A percentile compares a stretch with the other conserved stretches of the same genome.
Conservation (phyloP, 92 coral and sea anemone genomes). For the Umimayanthus kanabou region DNA sequence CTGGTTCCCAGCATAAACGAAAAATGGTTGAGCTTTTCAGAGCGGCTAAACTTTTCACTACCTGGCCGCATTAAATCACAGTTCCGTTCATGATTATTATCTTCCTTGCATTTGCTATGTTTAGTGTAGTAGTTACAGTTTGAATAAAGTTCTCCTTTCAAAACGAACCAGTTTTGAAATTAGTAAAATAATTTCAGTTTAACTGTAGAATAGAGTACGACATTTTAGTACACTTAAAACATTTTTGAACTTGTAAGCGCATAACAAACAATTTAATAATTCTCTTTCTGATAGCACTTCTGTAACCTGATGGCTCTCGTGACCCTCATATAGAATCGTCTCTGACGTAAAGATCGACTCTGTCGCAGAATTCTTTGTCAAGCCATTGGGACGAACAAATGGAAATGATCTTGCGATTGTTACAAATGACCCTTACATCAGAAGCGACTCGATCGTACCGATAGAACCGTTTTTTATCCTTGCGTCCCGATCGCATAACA, state of each 20-base stretch:
- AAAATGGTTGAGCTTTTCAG: background rate
- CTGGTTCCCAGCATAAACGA: constrained; percentile 19
- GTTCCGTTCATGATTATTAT: constrained; percentile 19
- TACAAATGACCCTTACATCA: too few species aligned
- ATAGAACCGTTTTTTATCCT: too few species aligned
- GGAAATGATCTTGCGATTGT: too few species aligned
- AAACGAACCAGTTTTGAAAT: constrained; percentile 4
- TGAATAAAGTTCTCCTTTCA: constrained; percentile 21
- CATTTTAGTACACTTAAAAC: background rate
- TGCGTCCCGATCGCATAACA: too few species aligned
- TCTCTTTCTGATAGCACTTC: background rate
- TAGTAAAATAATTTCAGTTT: constrained; percentile 31
- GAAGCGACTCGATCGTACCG: too few species aligned
- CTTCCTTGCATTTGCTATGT: constrained; percentile 23
- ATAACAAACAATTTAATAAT: background rate
- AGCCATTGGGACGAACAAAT: too few species aligned
- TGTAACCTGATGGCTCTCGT: too few species aligned
- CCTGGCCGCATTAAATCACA: background rate
- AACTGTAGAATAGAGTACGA: constrained; percentile 14
- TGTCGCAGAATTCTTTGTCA: too few species aligned
- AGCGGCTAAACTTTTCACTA: constrained; percentile 28
- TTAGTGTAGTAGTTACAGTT: constrained; percentile 5
- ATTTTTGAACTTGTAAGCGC: background rate
- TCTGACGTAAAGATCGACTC: too few species aligned
- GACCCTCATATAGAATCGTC: too few species aligned